Percentiles rank a stretch among this genome's conserved stretches.
phyloP scores from a whole-genome alignment of 2,113 vertebrate genomes.

The Semnornis frantzii region DNA sequence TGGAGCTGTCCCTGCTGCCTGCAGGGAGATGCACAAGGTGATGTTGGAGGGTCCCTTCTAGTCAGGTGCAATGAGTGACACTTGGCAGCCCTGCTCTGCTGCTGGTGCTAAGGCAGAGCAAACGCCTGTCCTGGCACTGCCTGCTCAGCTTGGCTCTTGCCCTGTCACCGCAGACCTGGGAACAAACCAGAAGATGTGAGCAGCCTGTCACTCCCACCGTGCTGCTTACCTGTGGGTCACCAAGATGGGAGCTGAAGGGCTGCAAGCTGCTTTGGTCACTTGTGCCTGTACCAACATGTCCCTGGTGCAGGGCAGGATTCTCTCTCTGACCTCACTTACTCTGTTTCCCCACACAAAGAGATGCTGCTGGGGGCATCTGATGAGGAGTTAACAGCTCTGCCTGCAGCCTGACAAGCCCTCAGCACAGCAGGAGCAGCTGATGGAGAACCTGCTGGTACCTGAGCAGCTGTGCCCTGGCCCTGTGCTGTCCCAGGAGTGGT shows the following conservation, averaged over 20 bases:
- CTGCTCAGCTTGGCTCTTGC: neutral
- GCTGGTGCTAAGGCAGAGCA: neutral
- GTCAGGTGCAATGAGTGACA: too few relatives aligned
- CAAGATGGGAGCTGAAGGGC: neutral
- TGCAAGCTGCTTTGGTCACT: neutral
- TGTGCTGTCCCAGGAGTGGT: neutral
- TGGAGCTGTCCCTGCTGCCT: too few relatives aligned
- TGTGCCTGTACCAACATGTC: neutral
- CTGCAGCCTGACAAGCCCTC: neutral
- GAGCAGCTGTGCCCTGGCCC: neutral
- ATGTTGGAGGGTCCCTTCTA: too few relatives aligned
- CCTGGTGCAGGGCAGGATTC: neutral
- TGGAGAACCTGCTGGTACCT: fast-evolving
- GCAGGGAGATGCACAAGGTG: too few relatives aligned
- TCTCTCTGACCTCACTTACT: neutral
- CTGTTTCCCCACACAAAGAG: neutral
- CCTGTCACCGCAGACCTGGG: neutral
- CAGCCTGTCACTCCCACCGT: neutral
- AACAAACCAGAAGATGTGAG: neutral
- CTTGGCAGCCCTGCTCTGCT: fast-evolving
- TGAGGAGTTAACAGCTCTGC: neutral
- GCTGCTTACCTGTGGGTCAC: neutral
- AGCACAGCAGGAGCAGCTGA: neutral
- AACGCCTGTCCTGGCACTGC: neutral
- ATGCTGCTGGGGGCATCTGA: neutral